phyloP scores from a whole-genome alignment of 2,113 vertebrate species.

The Catharus bicknelli region DNA sequence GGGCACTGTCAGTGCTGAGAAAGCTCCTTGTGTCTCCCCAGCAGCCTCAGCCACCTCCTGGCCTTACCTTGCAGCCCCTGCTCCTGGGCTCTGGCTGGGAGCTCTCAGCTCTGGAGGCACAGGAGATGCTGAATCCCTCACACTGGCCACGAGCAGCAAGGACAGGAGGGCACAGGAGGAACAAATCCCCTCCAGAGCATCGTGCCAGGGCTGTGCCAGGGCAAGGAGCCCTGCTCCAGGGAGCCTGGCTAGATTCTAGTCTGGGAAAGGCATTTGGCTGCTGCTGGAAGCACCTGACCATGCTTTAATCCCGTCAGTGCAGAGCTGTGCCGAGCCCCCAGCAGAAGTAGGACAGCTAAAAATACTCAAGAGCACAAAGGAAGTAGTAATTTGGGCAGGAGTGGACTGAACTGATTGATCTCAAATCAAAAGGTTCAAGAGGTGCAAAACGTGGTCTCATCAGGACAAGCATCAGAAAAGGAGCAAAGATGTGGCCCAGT shows the following conservation, averaged over 20 bases:
- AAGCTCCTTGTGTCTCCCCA: background rate
- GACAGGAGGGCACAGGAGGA: background rate
- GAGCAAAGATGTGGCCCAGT: background rate
- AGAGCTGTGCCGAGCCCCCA: background rate
- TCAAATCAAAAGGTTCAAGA: constrained; percentile 14
- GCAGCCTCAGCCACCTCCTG: background rate
- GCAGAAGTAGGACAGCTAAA: constrained; percentile 60
- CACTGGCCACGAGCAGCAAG: background rate
- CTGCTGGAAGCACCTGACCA: constrained; percentile 33
- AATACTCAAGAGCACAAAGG: constrained; percentile 12
- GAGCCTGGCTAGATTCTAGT: background rate
- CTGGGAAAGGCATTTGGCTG: constrained; percentile 16
- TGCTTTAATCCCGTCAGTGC: constrained; percentile 20
- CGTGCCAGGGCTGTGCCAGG: background rate
- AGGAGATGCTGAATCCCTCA: background rate
- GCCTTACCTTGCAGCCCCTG: constrained; percentile 40
- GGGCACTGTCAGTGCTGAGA: background rate
- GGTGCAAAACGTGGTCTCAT: background rate
- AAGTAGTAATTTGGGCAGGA: background rate
- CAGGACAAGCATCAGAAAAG: background rate
- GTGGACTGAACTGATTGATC: background rate
- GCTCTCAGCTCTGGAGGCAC: background rate
- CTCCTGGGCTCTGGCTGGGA: background rate
- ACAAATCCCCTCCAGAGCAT: background rate
- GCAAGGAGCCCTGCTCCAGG: background rate